A percentile compares a stretch with the other conserved stretches of the same genome.
phyloP scores from a whole-genome alignment of 1,140 invertebrate species.

The Drosophila malerkotliana region DNA sequence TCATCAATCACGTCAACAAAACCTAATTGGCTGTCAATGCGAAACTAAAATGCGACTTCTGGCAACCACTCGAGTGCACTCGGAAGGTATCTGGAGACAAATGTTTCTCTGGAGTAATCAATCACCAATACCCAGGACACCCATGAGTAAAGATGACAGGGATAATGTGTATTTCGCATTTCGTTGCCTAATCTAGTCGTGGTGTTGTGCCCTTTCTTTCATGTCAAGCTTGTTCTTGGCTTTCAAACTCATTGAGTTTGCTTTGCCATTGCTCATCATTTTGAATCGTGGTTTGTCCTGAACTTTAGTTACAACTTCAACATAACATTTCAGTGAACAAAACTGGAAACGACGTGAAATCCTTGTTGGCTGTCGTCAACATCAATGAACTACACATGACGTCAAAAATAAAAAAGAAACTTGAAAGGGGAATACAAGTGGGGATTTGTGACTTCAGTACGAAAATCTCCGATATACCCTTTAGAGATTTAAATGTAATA shows the following conservation, averaged over 20 bases:
- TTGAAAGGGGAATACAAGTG: slow-evolving; percentile 27
- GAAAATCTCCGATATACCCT: not conserved
- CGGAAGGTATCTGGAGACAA: slow-evolving; percentile 10
- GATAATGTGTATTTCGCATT: slow-evolving; percentile 21
- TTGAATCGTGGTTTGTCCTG: slow-evolving; percentile 11
- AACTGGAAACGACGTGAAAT: slow-evolving; percentile 57
- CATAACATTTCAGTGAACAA: slow-evolving; percentile 7
- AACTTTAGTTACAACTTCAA: slow-evolving; percentile 33
- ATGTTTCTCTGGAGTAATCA: slow-evolving; percentile 28
- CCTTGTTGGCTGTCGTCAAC: slow-evolving; percentile 52
- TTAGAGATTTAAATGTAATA: no score
- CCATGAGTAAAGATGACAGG: not conserved
- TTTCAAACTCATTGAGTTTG: slow-evolving; percentile 2
- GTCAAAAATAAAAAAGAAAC: slow-evolving; percentile 4
- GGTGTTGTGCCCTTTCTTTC: no score
- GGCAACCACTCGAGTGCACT: not conserved
- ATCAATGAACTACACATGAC: slow-evolving; percentile 37
- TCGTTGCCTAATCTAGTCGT: not conserved
- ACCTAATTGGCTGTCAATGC: slow-evolving; percentile 38
- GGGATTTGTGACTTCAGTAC: not conserved
- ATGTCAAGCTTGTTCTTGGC: slow-evolving; percentile 3
- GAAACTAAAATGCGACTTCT: slow-evolving; percentile 16
- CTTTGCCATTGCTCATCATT: slow-evolving; percentile 5
- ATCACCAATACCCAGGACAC: slow-evolving; percentile 11
- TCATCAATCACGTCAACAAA: slow-evolving; percentile 27